Evolutionary conservation across 2,888 invertebrate species (phyloP), one percentile per base, ranked within the genome.

Genomic region (Carterocephalus palaemon): DNA sequence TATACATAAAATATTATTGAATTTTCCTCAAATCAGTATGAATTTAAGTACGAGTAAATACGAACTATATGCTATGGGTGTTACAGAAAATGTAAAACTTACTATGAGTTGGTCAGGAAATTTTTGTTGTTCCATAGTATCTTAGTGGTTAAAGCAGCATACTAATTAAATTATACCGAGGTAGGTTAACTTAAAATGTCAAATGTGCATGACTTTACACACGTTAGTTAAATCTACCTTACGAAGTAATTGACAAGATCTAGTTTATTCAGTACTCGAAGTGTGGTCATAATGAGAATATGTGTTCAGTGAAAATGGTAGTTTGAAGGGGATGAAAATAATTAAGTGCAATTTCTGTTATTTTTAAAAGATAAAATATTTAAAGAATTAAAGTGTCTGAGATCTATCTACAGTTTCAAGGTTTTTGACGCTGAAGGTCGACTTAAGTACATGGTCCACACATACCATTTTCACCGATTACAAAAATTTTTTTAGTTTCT

Each of bases 221-320:
- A 31, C 9, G 1, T 31, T 22, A 20, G 6, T 22, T 31, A 40
- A 10, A 15, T 10, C 23, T 40, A 40, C 23, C 40, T 32, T 40
- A 39, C 56, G 59, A 72, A 72, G 59, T 75, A 80, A 80, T 80
- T 80, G 77, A 81, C 76, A 67, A 70, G 68, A 73, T 34, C 48
- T 46, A 52, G 53, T 41, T 28, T 29, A 36, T 36, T n/a, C 7
- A 22, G 36, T 26, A 15, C 7, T 36, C 17, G 37, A 37, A 37
- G 10, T 37, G 36, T 34, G 26, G 38, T 38, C 13, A 13, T 22
- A 9, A 13, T 10, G 4, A 28, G 13, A 15, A 10, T 23, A 32
- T 12, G 24, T 2, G 26, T 31, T 32, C 12, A 26, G 7, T 3
- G 10, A 26, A 10, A 26, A 4, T 12, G 4, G 4, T 10, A 26